A percentile compares a stretch with the other conserved stretches of the same genome.
These are phyloP conservation scores for Saccopteryx leptura DNA, from an alignment of 2,113 vertebrate genomes.

Conservation along the genomic window DNA sequence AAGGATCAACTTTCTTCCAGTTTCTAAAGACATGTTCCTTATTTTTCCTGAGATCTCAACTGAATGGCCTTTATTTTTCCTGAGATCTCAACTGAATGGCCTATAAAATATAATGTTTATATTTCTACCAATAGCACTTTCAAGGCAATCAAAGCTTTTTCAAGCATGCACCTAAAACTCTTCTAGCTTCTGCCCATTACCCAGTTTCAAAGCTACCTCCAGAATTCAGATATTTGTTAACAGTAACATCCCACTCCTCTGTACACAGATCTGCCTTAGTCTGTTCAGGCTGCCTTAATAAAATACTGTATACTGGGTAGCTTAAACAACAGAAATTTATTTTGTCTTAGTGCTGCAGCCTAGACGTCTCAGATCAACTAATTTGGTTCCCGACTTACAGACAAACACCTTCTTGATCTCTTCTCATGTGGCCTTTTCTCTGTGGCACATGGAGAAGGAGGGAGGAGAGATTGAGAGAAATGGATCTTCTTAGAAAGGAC, in stretches of 20 bases:
- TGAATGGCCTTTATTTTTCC: not conserved
- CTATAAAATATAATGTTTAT: not conserved
- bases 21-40: not conserved
- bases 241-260: not conserved
- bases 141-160: not conserved
- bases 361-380: not conserved
- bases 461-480: not conserved
- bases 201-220: not conserved
- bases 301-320: not conserved
- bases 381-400: not conserved
- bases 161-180: not conserved
- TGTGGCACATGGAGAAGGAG: not conserved
- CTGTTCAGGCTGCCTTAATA: not conserved
- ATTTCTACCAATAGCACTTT: not conserved
- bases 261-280: not conserved
- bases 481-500: not conserved
- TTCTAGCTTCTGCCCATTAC: not conserved
- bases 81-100: not conserved
- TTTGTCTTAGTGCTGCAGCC: not conserved
- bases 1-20: not conserved
- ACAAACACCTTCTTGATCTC: not conserved
- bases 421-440: not conserved
- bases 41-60: not conserved
- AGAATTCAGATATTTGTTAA: not conserved
- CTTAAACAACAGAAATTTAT: not conserved